These are phyloP conservation scores for Sebastes steindachneri DNA, from an alignment of 2,797 vertebrate species.

Conservation along the genomic window DNA sequence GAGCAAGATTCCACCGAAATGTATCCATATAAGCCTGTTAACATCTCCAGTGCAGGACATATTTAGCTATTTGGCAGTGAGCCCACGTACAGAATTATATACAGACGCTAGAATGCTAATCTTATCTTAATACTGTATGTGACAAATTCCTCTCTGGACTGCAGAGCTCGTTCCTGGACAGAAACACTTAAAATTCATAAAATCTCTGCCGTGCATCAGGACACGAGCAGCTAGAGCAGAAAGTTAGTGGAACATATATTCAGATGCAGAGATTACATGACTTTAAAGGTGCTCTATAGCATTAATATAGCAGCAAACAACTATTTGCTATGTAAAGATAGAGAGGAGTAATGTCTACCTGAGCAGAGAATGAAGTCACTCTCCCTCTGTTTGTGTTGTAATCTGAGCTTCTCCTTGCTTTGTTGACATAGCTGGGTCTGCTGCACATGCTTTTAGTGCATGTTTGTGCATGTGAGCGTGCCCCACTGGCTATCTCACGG, in stretches of 20 bases:
- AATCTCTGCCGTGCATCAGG: constrained; percentile 14
- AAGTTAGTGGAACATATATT: background rate
- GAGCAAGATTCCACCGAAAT: constrained; percentile 1
- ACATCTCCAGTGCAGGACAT: constrained; percentile 4
- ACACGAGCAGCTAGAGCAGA: background rate
- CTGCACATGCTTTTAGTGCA: background rate
- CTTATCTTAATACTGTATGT: constrained; percentile 33
- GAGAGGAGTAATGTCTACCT: background rate
- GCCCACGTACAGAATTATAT: constrained; percentile 2
- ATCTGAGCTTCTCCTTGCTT: background rate
- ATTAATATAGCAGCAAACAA: background rate
- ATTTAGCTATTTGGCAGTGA: constrained; percentile 14
- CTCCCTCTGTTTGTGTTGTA: background rate
- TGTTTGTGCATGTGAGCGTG: background rate
- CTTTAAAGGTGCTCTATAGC: background rate
- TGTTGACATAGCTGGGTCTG: background rate
- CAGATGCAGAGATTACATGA: background rate
- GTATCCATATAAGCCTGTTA: constrained; percentile 11
- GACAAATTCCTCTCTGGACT: constrained; percentile 24
- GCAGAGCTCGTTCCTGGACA: constrained; percentile 5
- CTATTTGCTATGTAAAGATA: background rate
- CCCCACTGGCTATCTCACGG: background rate
- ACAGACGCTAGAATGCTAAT: constrained; percentile 28
- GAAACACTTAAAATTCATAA: constrained; percentile 32
- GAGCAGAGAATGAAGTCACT: background rate